A percentile compares a stretch with the other conserved stretches of the same genome.
These are phyloP conservation scores for Drosophila monieri DNA, from an alignment of 2,888 invertebrate species.

Conservation along the genomic window DNA sequence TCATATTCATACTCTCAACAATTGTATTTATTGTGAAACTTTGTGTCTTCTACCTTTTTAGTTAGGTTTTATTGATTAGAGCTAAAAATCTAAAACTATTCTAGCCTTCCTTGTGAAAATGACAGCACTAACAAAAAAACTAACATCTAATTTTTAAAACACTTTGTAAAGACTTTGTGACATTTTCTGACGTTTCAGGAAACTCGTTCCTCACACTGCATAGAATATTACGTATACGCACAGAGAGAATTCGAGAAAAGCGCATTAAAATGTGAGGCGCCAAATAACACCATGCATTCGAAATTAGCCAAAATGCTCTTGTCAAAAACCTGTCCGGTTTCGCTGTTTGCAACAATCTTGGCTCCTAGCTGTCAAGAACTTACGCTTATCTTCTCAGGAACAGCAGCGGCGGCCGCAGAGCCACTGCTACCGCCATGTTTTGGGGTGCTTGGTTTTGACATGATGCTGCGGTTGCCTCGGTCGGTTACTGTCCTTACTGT, in stretches of 20 bases:
- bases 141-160: too few species aligned
- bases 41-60: too few species aligned
- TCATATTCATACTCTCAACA: too few species aligned
- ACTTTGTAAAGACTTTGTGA: background rate
- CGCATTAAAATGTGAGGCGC: constrained; percentile 23
- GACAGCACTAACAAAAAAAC: too few species aligned
- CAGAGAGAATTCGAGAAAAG: constrained; percentile 21
- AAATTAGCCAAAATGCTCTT: constrained; percentile 10
- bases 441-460: constrained; percentile 73
- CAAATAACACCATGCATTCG: constrained; percentile 13
- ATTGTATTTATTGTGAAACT: too few species aligned
- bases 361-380: constrained; percentile 50
- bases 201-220: background rate
- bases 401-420: constrained; percentile 38
- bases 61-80: too few species aligned
- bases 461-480: constrained; percentile 38
- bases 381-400: constrained; percentile 68
- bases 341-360: constrained; percentile 8
- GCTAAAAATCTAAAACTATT: too few species aligned
- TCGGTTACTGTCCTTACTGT: constrained; percentile 14
- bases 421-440: constrained; percentile 49
- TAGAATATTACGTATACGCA: constrained; percentile 38
- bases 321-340: constrained; percentile 16
- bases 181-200: constrained; percentile 19
- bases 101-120: too few species aligned